phyloP scores from a whole-genome alignment of 2,113 vertebrate genomes.

The Macquaria australasica region DNA sequence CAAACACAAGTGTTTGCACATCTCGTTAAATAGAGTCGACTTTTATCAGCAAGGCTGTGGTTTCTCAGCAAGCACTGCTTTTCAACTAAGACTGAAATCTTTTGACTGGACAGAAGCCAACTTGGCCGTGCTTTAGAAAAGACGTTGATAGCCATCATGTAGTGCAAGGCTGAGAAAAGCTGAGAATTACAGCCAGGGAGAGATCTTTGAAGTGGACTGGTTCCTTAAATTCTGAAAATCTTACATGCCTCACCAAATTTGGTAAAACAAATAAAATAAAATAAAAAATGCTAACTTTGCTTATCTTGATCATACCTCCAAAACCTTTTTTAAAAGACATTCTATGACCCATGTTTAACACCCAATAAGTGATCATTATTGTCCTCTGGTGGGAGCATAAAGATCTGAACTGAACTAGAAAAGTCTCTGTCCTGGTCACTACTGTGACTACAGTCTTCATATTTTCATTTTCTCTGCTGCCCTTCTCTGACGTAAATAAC shows the following conservation, averaged over 20 bases:
- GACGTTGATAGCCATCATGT: neutral
- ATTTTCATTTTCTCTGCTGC: neutral
- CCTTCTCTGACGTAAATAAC: neutral
- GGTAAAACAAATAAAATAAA: neutral
- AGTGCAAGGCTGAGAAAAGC: neutral
- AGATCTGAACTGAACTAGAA: neutral
- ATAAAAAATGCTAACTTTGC: neutral
- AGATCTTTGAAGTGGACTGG: neutral
- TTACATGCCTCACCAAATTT: neutral
- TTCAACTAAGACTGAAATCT: neutral
- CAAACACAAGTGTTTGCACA: neutral
- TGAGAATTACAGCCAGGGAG: neutral
- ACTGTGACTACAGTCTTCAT: neutral
- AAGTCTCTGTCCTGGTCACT: neutral
- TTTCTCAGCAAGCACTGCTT: neutral
- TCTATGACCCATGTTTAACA: neutral
- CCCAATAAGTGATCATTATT: neutral
- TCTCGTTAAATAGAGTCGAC: too few species aligned
- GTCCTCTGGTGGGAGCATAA: neutral
- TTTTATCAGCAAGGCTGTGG: neutral
- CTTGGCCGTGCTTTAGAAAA: neutral
- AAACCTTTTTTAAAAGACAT: neutral
- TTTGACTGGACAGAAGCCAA: slow-evolving; percentile 2
- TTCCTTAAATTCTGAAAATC: neutral
- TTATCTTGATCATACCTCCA: neutral